These are phyloP conservation scores for Alectura lathami DNA, from an alignment of 2,113 vertebrate species.

Conservation along the genomic window DNA sequence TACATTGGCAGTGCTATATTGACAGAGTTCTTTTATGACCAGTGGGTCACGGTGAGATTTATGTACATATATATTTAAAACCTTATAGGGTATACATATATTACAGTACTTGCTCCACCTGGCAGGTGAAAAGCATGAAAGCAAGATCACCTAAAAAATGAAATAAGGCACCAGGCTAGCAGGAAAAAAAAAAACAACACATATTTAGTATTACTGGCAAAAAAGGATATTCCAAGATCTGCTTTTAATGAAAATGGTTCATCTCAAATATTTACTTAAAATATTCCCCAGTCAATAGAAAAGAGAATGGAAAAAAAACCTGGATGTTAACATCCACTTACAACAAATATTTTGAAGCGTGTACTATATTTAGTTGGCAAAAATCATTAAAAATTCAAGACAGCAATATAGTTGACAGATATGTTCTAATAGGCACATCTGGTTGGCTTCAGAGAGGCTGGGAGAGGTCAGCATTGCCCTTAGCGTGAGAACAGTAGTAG, in stretches of 20 bases:
- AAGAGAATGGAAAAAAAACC: constrained; percentile 9
- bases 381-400: constrained; percentile 49
- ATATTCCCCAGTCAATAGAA: neutral
- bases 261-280: constrained; percentile 22
- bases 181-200: neutral
- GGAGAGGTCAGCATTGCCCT: constrained; percentile 47
- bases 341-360: constrained; percentile 6
- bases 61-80: neutral
- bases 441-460: neutral
- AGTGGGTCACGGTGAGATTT: neutral
- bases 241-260: neutral
- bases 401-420: constrained; percentile 23
- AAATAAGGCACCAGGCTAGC: neutral
- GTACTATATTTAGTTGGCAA: constrained; percentile 33
- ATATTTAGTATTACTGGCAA: neutral
- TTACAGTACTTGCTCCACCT: neutral
- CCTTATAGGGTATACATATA: neutral
- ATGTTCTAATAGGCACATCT: constrained; percentile 53
- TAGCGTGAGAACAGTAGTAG: neutral
- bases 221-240: neutral
- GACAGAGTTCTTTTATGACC: neutral
- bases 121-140: neutral
- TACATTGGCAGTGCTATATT: neutral
- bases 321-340: neutral
- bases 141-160: neutral